Evolutionary conservation across 2,797 vertebrate genomes (phyloP).

Genomic region (Poecilia picta): DNA sequence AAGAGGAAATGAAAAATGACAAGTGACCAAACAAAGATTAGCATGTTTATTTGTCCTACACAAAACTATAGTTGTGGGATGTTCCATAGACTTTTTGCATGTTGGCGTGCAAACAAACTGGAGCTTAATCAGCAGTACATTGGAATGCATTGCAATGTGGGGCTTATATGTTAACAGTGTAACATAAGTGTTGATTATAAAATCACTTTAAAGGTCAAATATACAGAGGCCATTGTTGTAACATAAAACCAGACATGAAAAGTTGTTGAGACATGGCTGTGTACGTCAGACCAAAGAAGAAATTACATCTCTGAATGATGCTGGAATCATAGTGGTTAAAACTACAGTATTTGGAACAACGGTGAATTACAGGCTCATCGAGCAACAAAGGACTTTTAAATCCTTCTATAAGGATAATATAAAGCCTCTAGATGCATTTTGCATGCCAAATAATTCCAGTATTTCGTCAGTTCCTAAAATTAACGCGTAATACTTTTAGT

Average conservation of each 20-base stretch:
- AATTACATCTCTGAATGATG: no score
- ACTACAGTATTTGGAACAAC: background rate
- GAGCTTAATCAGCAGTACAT: background rate
- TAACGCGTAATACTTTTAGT: background rate
- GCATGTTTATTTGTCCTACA: slow-evolving; percentile 59
- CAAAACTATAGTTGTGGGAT: slow-evolving; percentile 31
- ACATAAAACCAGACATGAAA: no score
- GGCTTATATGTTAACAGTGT: background rate
- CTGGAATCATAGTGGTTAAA: background rate
- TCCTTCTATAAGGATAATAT: background rate
- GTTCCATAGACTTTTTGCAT: slow-evolving; percentile 4
- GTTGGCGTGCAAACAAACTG: slow-evolving; percentile 7
- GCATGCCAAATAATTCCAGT: no score
- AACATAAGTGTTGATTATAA: background rate
- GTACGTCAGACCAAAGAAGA: background rate
- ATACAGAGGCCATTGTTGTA: background rate
- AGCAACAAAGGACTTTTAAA: background rate
- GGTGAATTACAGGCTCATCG: background rate
- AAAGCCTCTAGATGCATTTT: background rate
- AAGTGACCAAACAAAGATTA: slow-evolving; percentile 70
- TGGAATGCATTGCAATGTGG: background rate
- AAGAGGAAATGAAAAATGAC: slow-evolving; percentile 71
- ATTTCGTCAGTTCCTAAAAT: background rate
- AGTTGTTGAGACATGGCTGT: background rate
- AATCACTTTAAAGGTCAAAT: background rate